Conservation (phyloP, 2,888 invertebrate genomes). For the Tholera decimalis region DNA sequence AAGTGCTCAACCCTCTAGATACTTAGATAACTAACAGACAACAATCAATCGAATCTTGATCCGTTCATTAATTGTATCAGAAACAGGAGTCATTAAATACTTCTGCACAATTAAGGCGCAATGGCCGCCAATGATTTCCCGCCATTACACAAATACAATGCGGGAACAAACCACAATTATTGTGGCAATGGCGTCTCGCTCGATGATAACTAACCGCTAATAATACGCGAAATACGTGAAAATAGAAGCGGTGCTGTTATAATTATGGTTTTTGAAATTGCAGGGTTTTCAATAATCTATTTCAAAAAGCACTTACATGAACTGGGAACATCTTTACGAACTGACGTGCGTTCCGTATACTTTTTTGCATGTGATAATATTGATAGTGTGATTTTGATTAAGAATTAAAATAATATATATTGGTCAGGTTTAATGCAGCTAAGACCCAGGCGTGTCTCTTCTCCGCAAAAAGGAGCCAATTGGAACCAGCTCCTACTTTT, state of each 20-base stretch:
- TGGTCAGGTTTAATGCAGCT: no score
- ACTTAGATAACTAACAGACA: constrained; percentile 19
- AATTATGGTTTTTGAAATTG: constrained; percentile 30
- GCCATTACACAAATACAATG: constrained; percentile 61
- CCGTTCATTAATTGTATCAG: constrained; percentile 67
- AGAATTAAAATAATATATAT: no score
- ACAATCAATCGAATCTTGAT: constrained; percentile 26
- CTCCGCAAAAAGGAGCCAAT: no score
- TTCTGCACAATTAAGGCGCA: constrained; percentile 73
- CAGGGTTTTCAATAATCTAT: not conserved
- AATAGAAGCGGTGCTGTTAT: constrained; percentile 35
- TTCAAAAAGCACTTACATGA: not conserved
- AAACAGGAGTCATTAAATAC: constrained; percentile 71
- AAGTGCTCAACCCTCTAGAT: not conserved
- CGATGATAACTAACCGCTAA: constrained; percentile 62
- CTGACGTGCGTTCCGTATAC: no score
- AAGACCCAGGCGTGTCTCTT: no score
- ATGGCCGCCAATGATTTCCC: constrained; percentile 56
- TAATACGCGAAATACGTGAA: constrained; percentile 45
- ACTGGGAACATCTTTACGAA: not conserved
- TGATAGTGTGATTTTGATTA: no score
- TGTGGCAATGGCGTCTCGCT: constrained; percentile 59
- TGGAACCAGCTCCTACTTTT: no score
- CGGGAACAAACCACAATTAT: constrained; percentile 61
- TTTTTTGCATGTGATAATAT: no score